Evolutionary conservation across 2,888 invertebrate genomes (phyloP).

Genomic region (Margaritifera margaritifera): DNA sequence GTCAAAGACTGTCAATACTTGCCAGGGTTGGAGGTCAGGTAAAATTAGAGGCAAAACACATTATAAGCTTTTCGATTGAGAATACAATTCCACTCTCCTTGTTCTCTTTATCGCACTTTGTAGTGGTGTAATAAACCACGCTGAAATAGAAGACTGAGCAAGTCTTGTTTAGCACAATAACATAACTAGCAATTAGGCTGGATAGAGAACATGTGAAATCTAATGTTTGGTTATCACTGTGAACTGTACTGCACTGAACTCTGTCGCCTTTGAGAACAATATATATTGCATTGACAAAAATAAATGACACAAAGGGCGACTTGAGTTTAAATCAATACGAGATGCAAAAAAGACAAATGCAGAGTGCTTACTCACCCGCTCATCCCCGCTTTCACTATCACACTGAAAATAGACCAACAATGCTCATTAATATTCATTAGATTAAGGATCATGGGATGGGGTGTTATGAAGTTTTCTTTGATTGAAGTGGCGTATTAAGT

Average conservation of each 20-base stretch:
- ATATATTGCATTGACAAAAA: not conserved
- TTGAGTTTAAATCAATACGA: not conserved
- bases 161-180: no score
- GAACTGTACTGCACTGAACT: conserved; percentile 10
- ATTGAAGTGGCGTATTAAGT: no score
- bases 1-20: not conserved
- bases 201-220: no score
- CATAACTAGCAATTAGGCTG: no score
- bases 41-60: conserved; percentile 34
- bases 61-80: conserved; percentile 24
- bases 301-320: not conserved
- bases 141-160: no score
- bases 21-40: conserved; percentile 18
- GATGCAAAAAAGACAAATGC: not conserved
- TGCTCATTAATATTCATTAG: conserved; percentile 42
- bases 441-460: no score
- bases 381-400: conserved; percentile 64
- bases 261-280: conserved; percentile 12
- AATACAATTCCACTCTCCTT: no score
- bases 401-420: conserved; percentile 52
- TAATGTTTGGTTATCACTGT: conserved; percentile 1
- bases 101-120: no score
- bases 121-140: no score
- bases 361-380: conserved; percentile 52
- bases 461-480: no score